Evolutionary conservation across 1,140 invertebrate genomes (phyloP), one percentile per base, ranked within the genome.

Genomic region (Eupeodes corollae): DNA sequence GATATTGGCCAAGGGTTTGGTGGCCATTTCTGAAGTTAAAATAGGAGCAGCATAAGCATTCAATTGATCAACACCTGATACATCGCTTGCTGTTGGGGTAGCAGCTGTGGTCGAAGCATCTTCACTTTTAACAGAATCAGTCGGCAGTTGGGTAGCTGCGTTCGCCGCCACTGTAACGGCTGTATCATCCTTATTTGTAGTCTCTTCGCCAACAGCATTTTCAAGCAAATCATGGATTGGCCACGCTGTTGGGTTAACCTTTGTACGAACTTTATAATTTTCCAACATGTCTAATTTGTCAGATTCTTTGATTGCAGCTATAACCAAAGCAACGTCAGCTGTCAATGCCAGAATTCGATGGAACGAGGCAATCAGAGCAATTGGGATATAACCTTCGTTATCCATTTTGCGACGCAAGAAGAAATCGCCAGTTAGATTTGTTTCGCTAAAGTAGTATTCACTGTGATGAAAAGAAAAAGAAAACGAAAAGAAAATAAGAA

Each of bases 371-470:
- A 99, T 94, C 37, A 98, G 72, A 49, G 83, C 84, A 16, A 99
- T 79, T 9, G 92, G 90, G 44, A 99, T 79, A 64, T 83, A 98
- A 44, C 96, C 96, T 59, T 96, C 81, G 13, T 79, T 60, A 59
- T 93, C 86, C 96, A 99, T 99, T 78, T 95, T 95, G 50, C 91
- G 80, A 45, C 96, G 79, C 54, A 99, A 75, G 73, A 95, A 99
- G 70, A 97, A 92, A 68, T 99, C 96, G 58, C 88, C 83, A 55
- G 87, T 79, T 43, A 99, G 75, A 75, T 99, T 99, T 58, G 98
- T 93, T 57, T 88, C 84, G 65, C 91, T 96, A 73, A 99, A 98
- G 78, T 99, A 99, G 73, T 99, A 99, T 74, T 99, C 95, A 68
- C 93, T 97, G 72, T 31, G 80, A 77, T 41, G 19, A 44, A 35